These are phyloP conservation scores for Parasteatoda lunata DNA, from an alignment of 2,888 invertebrate species.

Conservation along the genomic window DNA sequence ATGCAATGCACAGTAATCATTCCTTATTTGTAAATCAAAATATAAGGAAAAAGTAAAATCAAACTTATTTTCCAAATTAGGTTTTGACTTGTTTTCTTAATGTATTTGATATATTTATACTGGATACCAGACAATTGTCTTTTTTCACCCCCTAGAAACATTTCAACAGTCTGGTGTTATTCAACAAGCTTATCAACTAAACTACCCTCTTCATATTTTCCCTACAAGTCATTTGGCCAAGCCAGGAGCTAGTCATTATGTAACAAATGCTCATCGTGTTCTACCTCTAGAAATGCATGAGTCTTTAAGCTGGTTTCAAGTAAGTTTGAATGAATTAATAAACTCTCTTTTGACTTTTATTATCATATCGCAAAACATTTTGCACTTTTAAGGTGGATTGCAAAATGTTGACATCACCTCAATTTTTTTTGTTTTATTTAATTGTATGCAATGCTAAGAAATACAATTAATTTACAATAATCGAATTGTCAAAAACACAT, in stretches of 20 bases:
- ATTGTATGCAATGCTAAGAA: too few species aligned
- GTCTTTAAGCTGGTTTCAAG: conserved; percentile 69
- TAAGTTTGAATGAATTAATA: conserved; percentile 20
- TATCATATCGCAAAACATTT: not conserved
- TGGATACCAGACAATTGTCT: not conserved
- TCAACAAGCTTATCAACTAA: conserved; percentile 75
- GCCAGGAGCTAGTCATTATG: conserved; percentile 63
- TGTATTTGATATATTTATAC: not conserved
- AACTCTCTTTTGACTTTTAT: not conserved
- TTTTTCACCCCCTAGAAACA: conserved; percentile 71
- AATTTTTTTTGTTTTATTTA: too few species aligned
- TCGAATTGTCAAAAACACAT: too few species aligned
- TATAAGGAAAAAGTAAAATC: too few species aligned
- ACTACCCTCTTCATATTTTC: conserved; percentile 72
- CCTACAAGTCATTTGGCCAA: conserved; percentile 59
- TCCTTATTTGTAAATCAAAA: too few species aligned
- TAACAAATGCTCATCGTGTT: conserved; percentile 64
- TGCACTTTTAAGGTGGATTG: not conserved
- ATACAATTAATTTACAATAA: too few species aligned
- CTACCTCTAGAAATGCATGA: conserved; percentile 67
- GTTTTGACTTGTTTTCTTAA: not conserved
- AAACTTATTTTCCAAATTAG: too few species aligned
- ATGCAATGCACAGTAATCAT: too few species aligned
- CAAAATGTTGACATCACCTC: too few species aligned
- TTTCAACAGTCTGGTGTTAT: conserved; percentile 75